Conservation (phyloP, 2,797 vertebrate species). For the Pelochelys cantorii region DNA sequence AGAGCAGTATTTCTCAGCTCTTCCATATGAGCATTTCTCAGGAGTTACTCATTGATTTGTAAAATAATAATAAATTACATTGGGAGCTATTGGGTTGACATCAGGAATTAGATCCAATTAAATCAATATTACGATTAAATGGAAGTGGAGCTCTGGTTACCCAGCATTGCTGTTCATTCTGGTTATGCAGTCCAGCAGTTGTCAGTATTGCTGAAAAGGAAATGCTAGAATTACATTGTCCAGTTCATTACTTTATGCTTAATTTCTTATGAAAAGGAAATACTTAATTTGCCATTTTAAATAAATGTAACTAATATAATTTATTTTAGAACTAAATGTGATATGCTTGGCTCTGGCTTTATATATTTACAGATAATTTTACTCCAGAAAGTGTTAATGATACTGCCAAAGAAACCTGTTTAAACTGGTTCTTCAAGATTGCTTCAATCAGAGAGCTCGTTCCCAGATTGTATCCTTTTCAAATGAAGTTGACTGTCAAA, state of each 20-base stretch:
- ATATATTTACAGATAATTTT: constrained; percentile 86
- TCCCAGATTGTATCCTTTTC: constrained; percentile 94
- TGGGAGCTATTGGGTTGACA: background rate
- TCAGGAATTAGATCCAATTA: background rate
- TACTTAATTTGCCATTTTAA: background rate
- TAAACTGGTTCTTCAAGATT: constrained; percentile 99
- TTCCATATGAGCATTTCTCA: background rate
- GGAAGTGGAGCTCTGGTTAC: background rate
- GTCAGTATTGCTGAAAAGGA: background rate
- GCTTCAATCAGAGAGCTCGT: constrained; percentile 98
- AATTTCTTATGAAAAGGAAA: background rate
- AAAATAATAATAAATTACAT: background rate
- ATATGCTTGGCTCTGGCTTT: constrained; percentile 3
- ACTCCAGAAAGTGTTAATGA: constrained; percentile 92
- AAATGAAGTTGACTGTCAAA: background rate
- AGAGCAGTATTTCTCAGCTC: background rate
- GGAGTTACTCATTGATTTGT: background rate
- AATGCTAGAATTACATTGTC: background rate
- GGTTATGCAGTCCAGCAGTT: background rate
- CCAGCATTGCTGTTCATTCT: background rate
- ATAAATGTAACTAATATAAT: background rate
- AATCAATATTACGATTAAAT: background rate
- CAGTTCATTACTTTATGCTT: background rate
- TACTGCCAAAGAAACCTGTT: constrained; percentile 96
- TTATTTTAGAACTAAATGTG: constrained; percentile 11